phyloP scores from a whole-genome alignment of 1,140 invertebrate species.

The Lysiphlebus fabarum region DNA sequence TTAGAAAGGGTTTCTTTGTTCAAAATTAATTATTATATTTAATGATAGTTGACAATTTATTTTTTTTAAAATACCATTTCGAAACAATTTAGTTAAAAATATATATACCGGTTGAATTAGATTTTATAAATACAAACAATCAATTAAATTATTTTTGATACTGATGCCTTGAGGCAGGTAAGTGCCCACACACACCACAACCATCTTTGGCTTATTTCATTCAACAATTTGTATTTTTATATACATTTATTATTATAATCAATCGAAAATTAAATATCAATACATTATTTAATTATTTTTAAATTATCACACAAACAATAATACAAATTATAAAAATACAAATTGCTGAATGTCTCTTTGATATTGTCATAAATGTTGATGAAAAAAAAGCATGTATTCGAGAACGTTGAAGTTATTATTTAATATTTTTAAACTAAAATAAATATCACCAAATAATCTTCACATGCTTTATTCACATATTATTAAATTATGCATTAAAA shows the following conservation, averaged over 20 bases:
- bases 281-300: not conserved
- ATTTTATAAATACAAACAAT: not conserved
- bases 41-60: no score
- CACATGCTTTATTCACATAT: no score
- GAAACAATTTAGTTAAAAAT: no score
- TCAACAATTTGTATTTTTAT: conserved; percentile 44
- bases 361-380: conserved; percentile 27
- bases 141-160: conserved; percentile 10
- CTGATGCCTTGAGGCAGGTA: conserved; percentile 34
- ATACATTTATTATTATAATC: no score
- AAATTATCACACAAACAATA: not conserved
- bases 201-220: conserved; percentile 49
- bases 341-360: conserved; percentile 27
- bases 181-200: conserved; percentile 52
- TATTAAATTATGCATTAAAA: no score
- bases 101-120: no score
- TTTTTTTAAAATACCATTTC: no score
- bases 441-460: no score
- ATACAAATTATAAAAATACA: conserved; percentile 14
- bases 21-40: not conserved
- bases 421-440: not conserved
- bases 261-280: not conserved
- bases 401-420: conserved; percentile 21
- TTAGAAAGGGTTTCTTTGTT: no score
- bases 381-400: conserved; percentile 26